Base-by-base conservation (phyloP, 2,797 vertebrate genomes). In the Ptychadena robeensis region DNA sequence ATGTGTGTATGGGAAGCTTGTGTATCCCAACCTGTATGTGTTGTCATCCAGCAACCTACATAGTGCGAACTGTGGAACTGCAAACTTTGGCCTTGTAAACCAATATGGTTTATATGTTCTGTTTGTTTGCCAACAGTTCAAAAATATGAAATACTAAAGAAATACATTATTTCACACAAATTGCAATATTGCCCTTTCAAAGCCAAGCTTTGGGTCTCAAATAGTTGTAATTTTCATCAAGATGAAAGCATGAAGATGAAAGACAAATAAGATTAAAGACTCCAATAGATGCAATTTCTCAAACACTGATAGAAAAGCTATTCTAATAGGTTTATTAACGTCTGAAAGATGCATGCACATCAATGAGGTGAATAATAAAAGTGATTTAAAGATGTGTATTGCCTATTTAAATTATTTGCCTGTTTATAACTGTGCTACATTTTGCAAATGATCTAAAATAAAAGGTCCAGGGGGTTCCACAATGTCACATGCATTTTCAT, bases 181-280 rank as follows among this genome's bases (percentile, higher is more conserved):
- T 57, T 75, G 63, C 31, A 35, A 69, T n/a, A 34, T 32, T n/a
- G 28, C 7, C 7, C 35, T 76, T 38, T 44, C 34, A 59, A 32
- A 67, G 32, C 67, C 67, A 59, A 28, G 61, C 37, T 72, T 53
- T 28, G 35, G 64, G 31, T 34, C 6, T 70, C 69, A 38, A 4
- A 18, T n/a, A 64, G 72, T 72, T 72, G 61, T 73, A 67, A 67
- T 31, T 53, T 73, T 27, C 25, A 15, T 18, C 57, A 63, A 79
- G 76, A 79, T 83, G 44, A 83, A 83, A 79, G 82, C 18, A n/a
- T 22, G 63, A 73, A 83, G 82, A 79, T 83, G 73, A 83, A 83
- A 83, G 82, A 67, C 32, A 79, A 73, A 73, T 72, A 37, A 73
- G 76, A 82, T 82, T 82, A 82, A 82, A 83, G 82, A 73, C 14